These are phyloP conservation scores for Hetaerina americana DNA, from an alignment of 1,140 invertebrate genomes.

Conservation along the genomic window DNA sequence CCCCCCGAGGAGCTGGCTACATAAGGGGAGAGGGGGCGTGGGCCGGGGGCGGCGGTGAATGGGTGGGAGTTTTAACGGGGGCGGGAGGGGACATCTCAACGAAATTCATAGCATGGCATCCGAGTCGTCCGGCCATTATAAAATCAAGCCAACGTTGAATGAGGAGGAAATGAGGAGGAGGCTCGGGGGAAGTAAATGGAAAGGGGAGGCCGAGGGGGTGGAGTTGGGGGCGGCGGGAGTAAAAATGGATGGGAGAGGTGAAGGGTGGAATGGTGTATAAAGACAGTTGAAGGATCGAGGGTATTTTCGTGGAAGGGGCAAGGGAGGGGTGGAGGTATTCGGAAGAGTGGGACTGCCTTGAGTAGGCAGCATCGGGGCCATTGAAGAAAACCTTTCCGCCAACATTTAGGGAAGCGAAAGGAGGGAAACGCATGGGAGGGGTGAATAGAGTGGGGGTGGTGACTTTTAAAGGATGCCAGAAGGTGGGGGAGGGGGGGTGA, in stretches of 20 bases:
- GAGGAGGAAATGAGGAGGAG: not conserved
- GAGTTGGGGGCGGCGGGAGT: not conserved
- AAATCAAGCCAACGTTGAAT: not conserved
- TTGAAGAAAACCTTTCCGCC: no score
- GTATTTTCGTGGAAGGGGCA: no score
- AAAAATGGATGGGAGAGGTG: not conserved
- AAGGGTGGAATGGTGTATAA: not conserved
- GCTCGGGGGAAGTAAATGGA: not conserved
- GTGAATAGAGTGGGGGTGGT: no score
- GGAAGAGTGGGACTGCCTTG: no score
- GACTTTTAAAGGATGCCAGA: no score
- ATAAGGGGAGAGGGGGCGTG: not conserved
- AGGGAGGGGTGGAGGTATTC: no score
- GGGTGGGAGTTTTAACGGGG: not conserved
- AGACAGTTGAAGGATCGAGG: no score
- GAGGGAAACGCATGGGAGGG: no score
- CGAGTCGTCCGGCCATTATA: not conserved
- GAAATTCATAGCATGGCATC: not conserved
- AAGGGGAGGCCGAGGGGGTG: not conserved
- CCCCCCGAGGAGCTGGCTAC: no score
- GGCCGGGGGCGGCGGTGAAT: not conserved
- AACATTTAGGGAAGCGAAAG: no score
- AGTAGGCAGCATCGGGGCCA: no score
- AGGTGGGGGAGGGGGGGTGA: no score
- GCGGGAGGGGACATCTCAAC: not conserved